Conservation (phyloP, 2,797 vertebrate species). For the Pampus argenteus region DNA sequence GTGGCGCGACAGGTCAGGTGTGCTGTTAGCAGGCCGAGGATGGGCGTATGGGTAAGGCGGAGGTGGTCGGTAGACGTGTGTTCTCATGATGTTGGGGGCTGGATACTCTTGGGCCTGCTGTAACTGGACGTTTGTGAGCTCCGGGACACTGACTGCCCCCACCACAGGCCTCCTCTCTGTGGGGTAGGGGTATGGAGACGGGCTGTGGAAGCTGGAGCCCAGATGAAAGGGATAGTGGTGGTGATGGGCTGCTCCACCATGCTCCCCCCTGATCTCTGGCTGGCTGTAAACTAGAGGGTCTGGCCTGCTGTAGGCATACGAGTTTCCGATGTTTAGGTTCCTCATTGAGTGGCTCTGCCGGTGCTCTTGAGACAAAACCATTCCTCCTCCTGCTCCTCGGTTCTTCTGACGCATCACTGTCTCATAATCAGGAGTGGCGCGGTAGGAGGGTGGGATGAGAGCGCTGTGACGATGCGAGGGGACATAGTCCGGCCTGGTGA, state of each 20-base stretch:
- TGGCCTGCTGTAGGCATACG: constrained; percentile 94
- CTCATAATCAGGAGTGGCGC: constrained; percentile 97
- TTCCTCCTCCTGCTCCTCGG: constrained; percentile 79
- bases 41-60: constrained; percentile 91
- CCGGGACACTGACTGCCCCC: constrained; percentile 96
- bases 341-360: constrained; percentile 96
- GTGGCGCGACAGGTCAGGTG: constrained; percentile 95
- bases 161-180: constrained; percentile 92
- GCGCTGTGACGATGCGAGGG: constrained; percentile 95
- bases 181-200: constrained; percentile 91
- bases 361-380: constrained; percentile 87
- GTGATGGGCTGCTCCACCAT: constrained; percentile 76
- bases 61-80: constrained; percentile 95
- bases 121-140: constrained; percentile 96
- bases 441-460: constrained; percentile 96
- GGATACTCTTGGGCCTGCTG: constrained; percentile 96
- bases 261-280: constrained; percentile 95
- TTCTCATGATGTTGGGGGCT: constrained; percentile 94
- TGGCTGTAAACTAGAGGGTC: constrained; percentile 98
- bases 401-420: constrained; percentile 97
- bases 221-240: constrained; percentile 91
- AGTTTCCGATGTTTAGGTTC: constrained; percentile 94
- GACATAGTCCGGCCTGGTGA: constrained; percentile 92
- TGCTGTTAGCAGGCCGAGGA: constrained; percentile 96
- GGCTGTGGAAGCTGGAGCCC: constrained; percentile 95